Conservation (phyloP, 2,797 vertebrate species). For the Austrolebias charrua region DNA sequence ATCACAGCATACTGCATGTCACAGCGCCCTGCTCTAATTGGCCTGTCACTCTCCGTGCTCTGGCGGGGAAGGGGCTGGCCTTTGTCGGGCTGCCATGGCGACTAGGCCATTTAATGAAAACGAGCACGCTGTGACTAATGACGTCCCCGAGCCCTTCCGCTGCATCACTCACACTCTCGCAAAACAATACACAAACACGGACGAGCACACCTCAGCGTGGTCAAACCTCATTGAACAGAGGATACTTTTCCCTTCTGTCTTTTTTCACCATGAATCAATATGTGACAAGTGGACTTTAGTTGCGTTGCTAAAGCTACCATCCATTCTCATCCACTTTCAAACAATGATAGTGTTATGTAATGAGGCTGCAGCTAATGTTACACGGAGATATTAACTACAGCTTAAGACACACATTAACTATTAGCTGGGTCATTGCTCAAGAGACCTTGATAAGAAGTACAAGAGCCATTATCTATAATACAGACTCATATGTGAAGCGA, state of each 20-base stretch:
- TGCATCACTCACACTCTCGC: conserved; percentile 69
- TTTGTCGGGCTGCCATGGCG: conserved; percentile 82
- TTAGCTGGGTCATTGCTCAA: conserved; percentile 54
- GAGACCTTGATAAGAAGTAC: conserved; percentile 44
- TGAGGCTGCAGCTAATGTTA: conserved; percentile 49
- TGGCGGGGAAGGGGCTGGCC: conserved; percentile 60
- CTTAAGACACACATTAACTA: conserved; percentile 53
- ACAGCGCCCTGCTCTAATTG: conserved; percentile 80
- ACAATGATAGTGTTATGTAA: conserved; percentile 46
- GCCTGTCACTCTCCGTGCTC: conserved; percentile 77
- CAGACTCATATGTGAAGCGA: conserved; percentile 51
- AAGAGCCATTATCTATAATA: conserved; percentile 54
- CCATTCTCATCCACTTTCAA: conserved; percentile 32
- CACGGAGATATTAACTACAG: conserved; percentile 48
- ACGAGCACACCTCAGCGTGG: conserved; percentile 49
- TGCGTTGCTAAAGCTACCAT: conserved; percentile 34
- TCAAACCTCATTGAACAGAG: conserved; percentile 58
- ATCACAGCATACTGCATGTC: conserved; percentile 79
- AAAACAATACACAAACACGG: conserved; percentile 63
- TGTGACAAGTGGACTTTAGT: conserved; percentile 45
- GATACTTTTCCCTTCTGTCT: conserved; percentile 41
- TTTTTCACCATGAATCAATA: conserved; percentile 57
- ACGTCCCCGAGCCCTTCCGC: conserved; percentile 79
- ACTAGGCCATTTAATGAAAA: conserved; percentile 81
- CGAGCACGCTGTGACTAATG: conserved; percentile 82